Percentiles rank a stretch among this genome's conserved stretches.
These are phyloP conservation scores for Apis cerana DNA, from an alignment of 1,140 invertebrate genomes.

Conservation along the genomic window DNA sequence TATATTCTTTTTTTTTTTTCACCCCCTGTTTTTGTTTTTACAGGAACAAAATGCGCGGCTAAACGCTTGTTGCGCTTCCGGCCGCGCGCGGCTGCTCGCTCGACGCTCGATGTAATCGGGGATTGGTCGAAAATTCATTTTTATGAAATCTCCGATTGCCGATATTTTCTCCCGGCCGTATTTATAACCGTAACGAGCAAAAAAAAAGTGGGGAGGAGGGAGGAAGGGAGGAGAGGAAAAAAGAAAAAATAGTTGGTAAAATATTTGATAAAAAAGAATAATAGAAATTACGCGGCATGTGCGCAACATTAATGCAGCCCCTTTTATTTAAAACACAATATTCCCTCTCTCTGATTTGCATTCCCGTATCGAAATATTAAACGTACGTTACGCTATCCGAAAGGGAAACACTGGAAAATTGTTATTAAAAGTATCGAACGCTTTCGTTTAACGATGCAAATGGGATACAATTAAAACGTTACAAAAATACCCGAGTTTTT, in stretches of 20 bases:
- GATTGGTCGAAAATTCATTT: conserved; percentile 58
- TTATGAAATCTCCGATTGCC: conserved; percentile 49
- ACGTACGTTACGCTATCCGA: neutral
- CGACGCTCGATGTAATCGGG: conserved; percentile 45
- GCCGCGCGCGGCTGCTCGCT: neutral
- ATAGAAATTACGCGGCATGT: neutral
- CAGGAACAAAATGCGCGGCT: conserved; percentile 46
- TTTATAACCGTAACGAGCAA: neutral
- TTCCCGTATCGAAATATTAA: conserved; percentile 2
- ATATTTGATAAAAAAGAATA: conserved; percentile 28
- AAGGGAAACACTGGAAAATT: neutral
- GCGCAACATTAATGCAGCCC: neutral
- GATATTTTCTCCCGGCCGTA: conserved; percentile 35
- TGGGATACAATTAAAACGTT: neutral
- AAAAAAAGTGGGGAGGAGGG: neutral
- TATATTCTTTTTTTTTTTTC: too few species aligned
- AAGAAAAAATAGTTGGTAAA: neutral
- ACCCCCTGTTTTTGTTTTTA: neutral
- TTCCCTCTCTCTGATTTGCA: neutral
- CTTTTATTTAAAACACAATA: conserved; percentile 23
- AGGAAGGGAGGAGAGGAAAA: too few species aligned
- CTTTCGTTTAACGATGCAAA: neutral
- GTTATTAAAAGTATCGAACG: conserved; percentile 10
- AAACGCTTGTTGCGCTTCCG: conserved; percentile 26
- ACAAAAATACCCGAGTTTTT: neutral